These are phyloP conservation scores for Zophobas atratus DNA, from an alignment of 1,140 invertebrate species.

Conservation along the genomic window DNA sequence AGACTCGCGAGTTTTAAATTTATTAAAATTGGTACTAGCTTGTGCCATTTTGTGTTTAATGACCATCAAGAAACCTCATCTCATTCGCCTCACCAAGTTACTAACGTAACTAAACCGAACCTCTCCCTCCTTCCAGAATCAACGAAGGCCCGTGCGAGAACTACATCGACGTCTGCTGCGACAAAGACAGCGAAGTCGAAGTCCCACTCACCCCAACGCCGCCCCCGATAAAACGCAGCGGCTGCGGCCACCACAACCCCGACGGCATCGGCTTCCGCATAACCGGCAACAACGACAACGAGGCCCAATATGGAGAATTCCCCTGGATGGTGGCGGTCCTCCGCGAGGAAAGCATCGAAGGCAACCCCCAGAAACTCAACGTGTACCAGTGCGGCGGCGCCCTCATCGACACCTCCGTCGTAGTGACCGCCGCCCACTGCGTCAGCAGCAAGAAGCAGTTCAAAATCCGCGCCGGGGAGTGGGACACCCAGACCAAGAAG, in stretches of 20 bases:
- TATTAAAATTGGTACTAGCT: no score
- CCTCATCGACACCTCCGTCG: conserved; percentile 79
- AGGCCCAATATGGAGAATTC: conserved; percentile 82
- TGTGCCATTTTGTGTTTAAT: no score
- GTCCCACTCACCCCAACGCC: conserved; percentile 58
- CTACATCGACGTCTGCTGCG: conserved; percentile 79
- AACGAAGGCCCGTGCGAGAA: conserved; percentile 73
- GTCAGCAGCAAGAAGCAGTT: conserved; percentile 68
- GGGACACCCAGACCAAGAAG: conserved; percentile 84
- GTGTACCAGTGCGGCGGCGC: conserved; percentile 85
- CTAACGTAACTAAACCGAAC: not conserved
- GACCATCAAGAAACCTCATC: no score
- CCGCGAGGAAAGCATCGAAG: conserved; percentile 72
- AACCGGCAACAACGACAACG: conserved; percentile 73
- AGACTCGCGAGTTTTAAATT: no score
- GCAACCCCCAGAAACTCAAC: conserved; percentile 71
- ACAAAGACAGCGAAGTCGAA: conserved; percentile 62
- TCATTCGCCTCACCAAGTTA: no score
- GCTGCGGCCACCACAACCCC: conserved; percentile 75
- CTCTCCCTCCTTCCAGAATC: conserved; percentile 62
- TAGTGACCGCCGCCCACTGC: conserved; percentile 82
- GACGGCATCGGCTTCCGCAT: conserved; percentile 80
- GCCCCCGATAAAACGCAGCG: conserved; percentile 55
- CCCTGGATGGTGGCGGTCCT: conserved; percentile 89
- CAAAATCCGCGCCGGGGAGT: conserved; percentile 81